These are phyloP conservation scores for Clinocottus analis DNA, from an alignment of 2,113 vertebrate species.

Conservation along the genomic window DNA sequence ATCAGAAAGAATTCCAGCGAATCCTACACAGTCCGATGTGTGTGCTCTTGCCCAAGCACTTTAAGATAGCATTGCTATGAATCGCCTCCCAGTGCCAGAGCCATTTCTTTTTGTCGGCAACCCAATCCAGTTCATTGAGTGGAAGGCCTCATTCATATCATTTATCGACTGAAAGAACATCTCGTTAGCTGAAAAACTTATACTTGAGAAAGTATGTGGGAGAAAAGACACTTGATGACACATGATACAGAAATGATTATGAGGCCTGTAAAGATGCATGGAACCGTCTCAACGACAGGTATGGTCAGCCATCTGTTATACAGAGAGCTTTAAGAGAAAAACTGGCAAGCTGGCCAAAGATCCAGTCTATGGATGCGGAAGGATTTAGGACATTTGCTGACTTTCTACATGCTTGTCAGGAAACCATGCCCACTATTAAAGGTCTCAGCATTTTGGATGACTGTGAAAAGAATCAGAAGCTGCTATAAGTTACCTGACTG, in stretches of 20 bases:
- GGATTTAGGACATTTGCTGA: conserved; percentile 3
- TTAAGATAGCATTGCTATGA: conserved; percentile 33
- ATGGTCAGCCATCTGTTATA: conserved; percentile 28
- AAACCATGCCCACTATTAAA: conserved; percentile 31
- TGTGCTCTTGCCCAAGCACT: conserved; percentile 3
- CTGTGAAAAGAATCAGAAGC: conserved; percentile 19
- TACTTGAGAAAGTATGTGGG: conserved; percentile 23
- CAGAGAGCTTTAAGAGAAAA: not conserved
- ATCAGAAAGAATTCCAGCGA: not conserved
- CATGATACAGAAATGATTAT: conserved; percentile 9
- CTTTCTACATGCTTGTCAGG: conserved; percentile 8
- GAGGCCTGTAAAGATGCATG: conserved; percentile 18
- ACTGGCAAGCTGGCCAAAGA: conserved; percentile 2
- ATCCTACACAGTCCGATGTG: not conserved
- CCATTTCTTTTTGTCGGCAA: conserved; percentile 20
- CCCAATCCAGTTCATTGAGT: conserved; percentile 15
- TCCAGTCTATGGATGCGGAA: conserved; percentile 19
- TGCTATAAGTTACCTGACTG: conserved; percentile 18
- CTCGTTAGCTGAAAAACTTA: conserved; percentile 14
- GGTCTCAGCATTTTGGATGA: conserved; percentile 22
- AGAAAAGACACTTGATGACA: conserved; percentile 25
- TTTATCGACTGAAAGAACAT: conserved; percentile 31
- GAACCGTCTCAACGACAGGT: conserved; percentile 14
- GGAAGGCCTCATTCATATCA: conserved; percentile 8
- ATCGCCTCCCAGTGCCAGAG: conserved; percentile 31